phyloP scores from a whole-genome alignment of 2,113 vertebrate genomes.

The Ursus arctos region DNA sequence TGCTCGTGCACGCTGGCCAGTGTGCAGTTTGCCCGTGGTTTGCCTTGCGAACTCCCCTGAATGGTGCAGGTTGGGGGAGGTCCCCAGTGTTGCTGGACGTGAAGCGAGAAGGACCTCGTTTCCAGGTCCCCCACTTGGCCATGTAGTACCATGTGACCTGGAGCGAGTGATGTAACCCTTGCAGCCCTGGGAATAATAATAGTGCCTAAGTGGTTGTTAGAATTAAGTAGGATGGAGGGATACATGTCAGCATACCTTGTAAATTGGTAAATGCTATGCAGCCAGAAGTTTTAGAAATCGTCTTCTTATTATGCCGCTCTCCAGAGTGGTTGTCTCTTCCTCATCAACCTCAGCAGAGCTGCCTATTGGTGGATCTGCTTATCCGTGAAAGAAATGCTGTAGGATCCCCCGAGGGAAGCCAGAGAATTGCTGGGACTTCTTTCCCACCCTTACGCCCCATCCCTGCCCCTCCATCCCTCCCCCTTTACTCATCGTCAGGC shows the following conservation, averaged over 20 bases:
- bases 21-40: neutral
- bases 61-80: neutral
- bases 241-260: neutral
- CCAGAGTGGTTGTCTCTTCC: neutral
- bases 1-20: accelerated
- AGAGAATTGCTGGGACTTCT: neutral
- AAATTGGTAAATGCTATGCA: neutral
- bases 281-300: neutral
- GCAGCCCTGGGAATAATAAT: neutral
- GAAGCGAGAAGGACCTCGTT: neutral
- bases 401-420: neutral
- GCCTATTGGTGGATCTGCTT: neutral
- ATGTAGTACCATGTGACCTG: neutral
- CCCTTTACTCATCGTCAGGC: neutral
- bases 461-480: neutral
- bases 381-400: neutral
- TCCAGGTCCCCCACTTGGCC: neutral
- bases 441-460: neutral
- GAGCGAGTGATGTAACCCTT: neutral
- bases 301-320: too few species aligned
- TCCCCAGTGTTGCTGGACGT: neutral
- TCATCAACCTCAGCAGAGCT: accelerated
- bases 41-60: neutral
- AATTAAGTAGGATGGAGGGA: neutral
- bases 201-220: neutral